Evolutionary conservation across 2,888 invertebrate species (phyloP), one percentile per base, ranked within the genome.

Genomic region (Megastigmus dorsalis): DNA sequence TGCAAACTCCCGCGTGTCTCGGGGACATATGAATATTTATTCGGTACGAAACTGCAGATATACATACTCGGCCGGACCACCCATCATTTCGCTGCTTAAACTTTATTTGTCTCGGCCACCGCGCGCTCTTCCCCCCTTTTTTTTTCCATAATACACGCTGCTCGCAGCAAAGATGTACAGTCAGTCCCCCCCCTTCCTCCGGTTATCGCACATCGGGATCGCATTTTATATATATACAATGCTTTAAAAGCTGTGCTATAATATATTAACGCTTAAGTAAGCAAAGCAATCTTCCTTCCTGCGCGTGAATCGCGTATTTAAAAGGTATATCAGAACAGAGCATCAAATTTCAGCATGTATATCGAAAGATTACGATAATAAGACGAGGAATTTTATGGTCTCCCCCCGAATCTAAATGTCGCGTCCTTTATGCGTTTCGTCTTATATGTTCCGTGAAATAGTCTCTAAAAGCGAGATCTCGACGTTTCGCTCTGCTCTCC

Each of bases 291-390:
- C 52, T 28, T 28, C 10, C 15, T 62, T 68, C n/a, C n/a, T n/a
- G n/a, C n/a, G n/a, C n/a, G n/a, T 68, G 45, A 74, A 55, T 57
- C 68, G 67, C 48, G 23, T 62, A n/a, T 67, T 72, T 65, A 57
- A 10, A 50, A n/a, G 38, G 54, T 9, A 65, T 66, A 73, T 73
- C 73, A 55, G 73, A 62, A 52, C 38, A 43, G 59, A 72, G 62
- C 67, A 74, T 68, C 55, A 62, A 62, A 62, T 55, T 74, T 74
- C 55, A n/a, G 74, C 68, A 68, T 74, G 62, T 74, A 74, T 74
- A 74, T 73, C 60, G 73, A 10, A 23, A 54, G 67, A 73, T 73
- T 73, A 73, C 73, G 73, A 73, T 73, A 73, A 73, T 73, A 73
- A 66, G 73, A 74, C 38, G 63, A 50, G 68, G n/a, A 38, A 63